A percentile compares a stretch with the other conserved stretches of the same genome.
Evolutionary conservation across 2,888 invertebrate species (phyloP).

Genomic region (Synergus umbraculus): DNA sequence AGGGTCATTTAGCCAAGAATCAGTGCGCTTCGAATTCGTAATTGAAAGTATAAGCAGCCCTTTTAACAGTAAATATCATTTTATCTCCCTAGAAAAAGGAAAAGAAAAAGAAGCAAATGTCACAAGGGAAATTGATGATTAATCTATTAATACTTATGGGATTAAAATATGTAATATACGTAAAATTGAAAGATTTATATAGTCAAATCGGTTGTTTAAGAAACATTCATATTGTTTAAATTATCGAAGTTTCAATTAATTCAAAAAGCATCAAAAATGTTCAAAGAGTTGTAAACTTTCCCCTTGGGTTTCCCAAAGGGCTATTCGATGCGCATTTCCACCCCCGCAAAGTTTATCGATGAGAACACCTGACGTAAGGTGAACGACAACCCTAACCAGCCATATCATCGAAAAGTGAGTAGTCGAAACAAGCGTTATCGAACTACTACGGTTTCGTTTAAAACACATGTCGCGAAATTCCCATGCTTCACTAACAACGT

Average conservation of each 20-base stretch:
- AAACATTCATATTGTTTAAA: too few relatives aligned
- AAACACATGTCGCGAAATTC: conserved; percentile 71
- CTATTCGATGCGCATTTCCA: conserved; percentile 2
- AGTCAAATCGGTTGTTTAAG: too few relatives aligned
- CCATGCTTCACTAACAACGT: conserved; percentile 62
- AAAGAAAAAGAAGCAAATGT: neutral
- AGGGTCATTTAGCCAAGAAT: conserved; percentile 64
- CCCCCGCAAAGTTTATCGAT: conserved; percentile 53
- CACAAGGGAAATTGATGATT: neutral
- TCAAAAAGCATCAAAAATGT: too few relatives aligned
- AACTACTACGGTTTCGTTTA: conserved; percentile 38
- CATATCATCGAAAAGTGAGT: conserved; percentile 52
- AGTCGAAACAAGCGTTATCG: conserved; percentile 40
- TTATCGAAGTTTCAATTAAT: too few relatives aligned
- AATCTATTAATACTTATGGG: neutral
- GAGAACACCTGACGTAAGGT: conserved; percentile 54
- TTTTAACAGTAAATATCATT: neutral
- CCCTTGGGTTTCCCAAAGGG: neutral
- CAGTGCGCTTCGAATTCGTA: conserved; percentile 49
- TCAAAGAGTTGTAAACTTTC: neutral
- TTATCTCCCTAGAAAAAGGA: neutral
- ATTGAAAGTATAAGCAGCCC: neutral
- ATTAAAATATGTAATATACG: too few relatives aligned
- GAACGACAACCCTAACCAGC: conserved; percentile 55
- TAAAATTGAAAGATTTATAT: too few relatives aligned